Evolutionary conservation across 2,888 invertebrate species (phyloP).

Genomic region (Polydrusus pterygomalis): DNA sequence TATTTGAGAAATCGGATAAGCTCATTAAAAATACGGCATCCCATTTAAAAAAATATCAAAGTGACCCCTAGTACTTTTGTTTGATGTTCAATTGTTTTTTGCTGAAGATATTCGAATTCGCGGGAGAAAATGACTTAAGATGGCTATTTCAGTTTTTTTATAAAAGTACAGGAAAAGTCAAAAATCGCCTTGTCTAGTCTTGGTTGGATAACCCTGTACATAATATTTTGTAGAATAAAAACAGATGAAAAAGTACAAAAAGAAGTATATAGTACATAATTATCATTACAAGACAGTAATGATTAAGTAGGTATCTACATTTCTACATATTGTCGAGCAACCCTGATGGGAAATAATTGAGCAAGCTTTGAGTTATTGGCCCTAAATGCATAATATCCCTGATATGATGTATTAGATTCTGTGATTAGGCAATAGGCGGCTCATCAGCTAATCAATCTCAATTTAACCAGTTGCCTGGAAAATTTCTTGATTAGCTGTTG

Average conservation of each 20-base stretch:
- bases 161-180: no score
- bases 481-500: conserved; percentile 46
- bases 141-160: no score
- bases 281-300: conserved; percentile 11
- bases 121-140: no score
- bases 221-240: no score
- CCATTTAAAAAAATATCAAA: no score
- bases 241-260: neutral
- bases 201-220: no score
- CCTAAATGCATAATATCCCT: conserved; percentile 32
- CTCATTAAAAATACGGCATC: no score
- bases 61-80: no score
- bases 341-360: conserved; percentile 44
- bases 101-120: no score
- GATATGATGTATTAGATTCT: conserved; percentile 41
- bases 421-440: conserved; percentile 33
- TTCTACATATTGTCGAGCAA: conserved; percentile 30
- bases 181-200: no score
- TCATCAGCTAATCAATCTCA: conserved; percentile 48
- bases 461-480: conserved; percentile 49
- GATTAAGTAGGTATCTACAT: conserved; percentile 26
- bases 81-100: no score
- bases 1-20: no score
- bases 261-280: neutral
- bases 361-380: conserved; percentile 42